Base-by-base conservation (phyloP, 2,888 invertebrate genomes). In the Ischnus inquisitorius region DNA sequence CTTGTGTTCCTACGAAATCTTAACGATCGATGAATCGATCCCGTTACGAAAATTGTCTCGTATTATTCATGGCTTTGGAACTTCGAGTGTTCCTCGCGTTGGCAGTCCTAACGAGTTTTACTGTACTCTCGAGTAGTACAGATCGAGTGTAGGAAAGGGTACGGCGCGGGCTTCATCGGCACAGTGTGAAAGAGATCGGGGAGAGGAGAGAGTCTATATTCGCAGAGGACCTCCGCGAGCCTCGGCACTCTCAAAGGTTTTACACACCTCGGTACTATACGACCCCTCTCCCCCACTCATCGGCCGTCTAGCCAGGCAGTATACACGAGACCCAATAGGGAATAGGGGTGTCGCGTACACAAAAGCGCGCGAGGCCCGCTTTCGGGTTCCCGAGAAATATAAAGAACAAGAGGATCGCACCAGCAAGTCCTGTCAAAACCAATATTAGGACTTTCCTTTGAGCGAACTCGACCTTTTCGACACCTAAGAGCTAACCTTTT, bases 361-460 rank as follows among this genome's bases (percentile, higher is more conserved):
- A 84, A 81, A 76, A 85, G 79, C 71, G 72, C 72, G 67, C 65
- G 71, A 81, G 69, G 62, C 68, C 28, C 28, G 4, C 60, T 28
- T 14, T 34, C 34, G 34, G 34, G 34, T 43, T 77, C 78, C 84
- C 75, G 69, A 65, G 84, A 75, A 82, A 79, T 78, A 76, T 78
- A 69, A 69, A 75, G 78, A 82, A 79, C 77, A 79, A 82, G 84
- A 83, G 87, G 85, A 80, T 86, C 86, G 87, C 87, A 91, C 91
- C 89, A 89, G 89, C 88, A 89, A 89, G 83, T 62, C 87, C 90
- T 89, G 90, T 90, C 90, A 90, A 85, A 91, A 90, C 90, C 88
- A 90, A 91, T 90, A 92, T 92, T 91, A 89, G 87, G 87, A 86
- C 62, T 86, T 86, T 85, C 87, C 85, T 86, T 88, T 87, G 74